Conservation (phyloP, 2,113 vertebrate genomes). For the Pungitius pungitius region DNA sequence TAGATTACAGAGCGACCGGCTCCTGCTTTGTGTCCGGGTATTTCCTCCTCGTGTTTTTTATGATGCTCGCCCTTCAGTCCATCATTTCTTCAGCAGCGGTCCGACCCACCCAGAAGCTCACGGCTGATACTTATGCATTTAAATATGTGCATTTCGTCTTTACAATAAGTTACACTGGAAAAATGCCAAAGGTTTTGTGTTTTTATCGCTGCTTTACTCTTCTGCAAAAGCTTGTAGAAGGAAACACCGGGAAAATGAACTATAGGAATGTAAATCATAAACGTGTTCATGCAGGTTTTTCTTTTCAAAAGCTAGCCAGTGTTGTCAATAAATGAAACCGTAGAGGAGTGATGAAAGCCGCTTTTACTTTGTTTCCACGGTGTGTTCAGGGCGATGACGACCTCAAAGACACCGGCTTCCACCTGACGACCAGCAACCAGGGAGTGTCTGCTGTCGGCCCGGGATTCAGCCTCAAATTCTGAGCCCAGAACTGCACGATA, state of each 20-base stretch:
- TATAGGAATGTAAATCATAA: not conserved
- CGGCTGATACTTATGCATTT: slow-evolving; percentile 24
- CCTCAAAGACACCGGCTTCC: slow-evolving; percentile 94
- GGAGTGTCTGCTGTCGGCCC: slow-evolving; percentile 94
- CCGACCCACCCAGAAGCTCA: slow-evolving; percentile 41
- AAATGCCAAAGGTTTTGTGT: not conserved
- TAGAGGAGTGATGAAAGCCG: not conserved
- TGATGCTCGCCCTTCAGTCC: slow-evolving; percentile 61
- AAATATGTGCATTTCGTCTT: not conserved
- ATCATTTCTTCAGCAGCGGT: slow-evolving; percentile 69
- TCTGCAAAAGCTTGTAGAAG: not conserved
- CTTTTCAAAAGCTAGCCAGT: slow-evolving; percentile 21
- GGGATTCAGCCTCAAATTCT: slow-evolving; percentile 98
- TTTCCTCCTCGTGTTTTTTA: slow-evolving; percentile 76
- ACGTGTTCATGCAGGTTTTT: slow-evolving; percentile 10
- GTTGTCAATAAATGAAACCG: slow-evolving; percentile 4
- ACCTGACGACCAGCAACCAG: slow-evolving; percentile 95
- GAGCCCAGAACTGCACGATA: slow-evolving; percentile 37
- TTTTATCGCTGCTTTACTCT: slow-evolving; percentile 37
- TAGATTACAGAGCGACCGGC: slow-evolving; percentile 71
- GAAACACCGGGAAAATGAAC: slow-evolving; percentile 4
- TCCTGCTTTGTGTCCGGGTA: slow-evolving; percentile 67
- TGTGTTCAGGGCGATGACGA: slow-evolving; percentile 90
- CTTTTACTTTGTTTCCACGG: not conserved
- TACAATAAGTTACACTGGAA: slow-evolving; percentile 13